A percentile compares a stretch with the other conserved stretches of the same genome.
Conservation (phyloP, 1,140 invertebrate genomes). For the Drosophila lacertosa region DNA sequence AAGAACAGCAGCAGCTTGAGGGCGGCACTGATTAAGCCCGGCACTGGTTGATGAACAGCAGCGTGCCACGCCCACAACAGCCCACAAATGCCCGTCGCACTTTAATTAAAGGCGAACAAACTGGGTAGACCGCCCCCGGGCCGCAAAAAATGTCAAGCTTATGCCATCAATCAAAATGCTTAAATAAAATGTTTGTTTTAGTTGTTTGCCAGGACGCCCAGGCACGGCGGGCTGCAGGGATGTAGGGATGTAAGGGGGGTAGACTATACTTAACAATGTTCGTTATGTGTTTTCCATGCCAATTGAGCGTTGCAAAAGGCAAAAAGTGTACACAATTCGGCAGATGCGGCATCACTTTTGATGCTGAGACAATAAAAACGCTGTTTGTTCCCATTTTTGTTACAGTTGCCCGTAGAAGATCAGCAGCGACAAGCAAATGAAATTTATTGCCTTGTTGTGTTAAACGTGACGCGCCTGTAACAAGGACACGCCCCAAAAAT, state of each 20-base stretch:
- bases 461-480: constrained; percentile 69
- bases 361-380: constrained; percentile 66
- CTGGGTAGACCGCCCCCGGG: constrained; percentile 31
- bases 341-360: constrained; percentile 40
- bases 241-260: not conserved
- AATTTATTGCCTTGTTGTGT: constrained; percentile 81
- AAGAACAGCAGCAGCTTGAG: constrained; percentile 27
- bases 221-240: not conserved
- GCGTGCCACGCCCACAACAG: constrained; percentile 34
- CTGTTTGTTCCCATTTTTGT: constrained; percentile 20
- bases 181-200: constrained; percentile 80
- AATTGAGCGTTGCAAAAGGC: constrained; percentile 35
- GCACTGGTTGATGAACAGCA: constrained; percentile 48
- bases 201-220: constrained; percentile 45
- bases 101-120: constrained; percentile 74
- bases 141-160: constrained; percentile 62
- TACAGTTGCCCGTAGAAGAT: not conserved
- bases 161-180: constrained; percentile 81
- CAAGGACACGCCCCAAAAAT: constrained; percentile 35
- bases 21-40: constrained; percentile 51
- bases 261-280: constrained; percentile 40
- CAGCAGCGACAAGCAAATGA: constrained; percentile 53
- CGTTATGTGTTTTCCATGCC: constrained; percentile 63
- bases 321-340: constrained; percentile 28
- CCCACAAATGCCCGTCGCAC: constrained; percentile 39